phyloP scores from a whole-genome alignment of 2,797 vertebrate genomes.

The Otolemur crassicaudatus region DNA sequence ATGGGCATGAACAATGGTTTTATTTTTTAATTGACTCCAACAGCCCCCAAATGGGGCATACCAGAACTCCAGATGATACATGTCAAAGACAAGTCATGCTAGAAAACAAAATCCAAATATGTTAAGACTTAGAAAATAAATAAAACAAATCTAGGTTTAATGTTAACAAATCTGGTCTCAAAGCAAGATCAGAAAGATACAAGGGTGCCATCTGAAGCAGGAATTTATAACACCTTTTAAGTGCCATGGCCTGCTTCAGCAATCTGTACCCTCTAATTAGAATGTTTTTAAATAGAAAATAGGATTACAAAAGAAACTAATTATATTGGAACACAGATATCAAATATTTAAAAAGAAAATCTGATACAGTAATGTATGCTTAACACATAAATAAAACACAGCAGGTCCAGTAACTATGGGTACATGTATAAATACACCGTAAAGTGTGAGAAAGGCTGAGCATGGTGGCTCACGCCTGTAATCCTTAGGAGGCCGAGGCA shows the following conservation, averaged over 20 bases:
- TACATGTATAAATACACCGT: too few species aligned
- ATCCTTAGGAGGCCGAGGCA: too few species aligned
- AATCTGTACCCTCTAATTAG: background rate
- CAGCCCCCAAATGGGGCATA: background rate
- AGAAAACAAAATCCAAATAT: slow-evolving; percentile 51
- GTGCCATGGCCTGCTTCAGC: background rate
- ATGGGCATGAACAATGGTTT: background rate
- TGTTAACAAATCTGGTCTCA: background rate
- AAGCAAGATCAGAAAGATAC: background rate
- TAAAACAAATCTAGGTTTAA: background rate
- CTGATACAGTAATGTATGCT: background rate
- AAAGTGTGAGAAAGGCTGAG: too few species aligned
- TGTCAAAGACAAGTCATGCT: slow-evolving; percentile 16
- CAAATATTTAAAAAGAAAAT: slow-evolving; percentile 45
- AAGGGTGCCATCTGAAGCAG: background rate
- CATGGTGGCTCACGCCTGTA: too few species aligned
- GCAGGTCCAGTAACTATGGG: background rate
- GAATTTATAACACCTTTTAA: background rate
- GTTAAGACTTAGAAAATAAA: background rate
- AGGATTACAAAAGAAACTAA: slow-evolving; percentile 23
- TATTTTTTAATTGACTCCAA: slow-evolving; percentile 28
- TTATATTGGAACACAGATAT: background rate
- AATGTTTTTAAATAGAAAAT: slow-evolving; percentile 44
- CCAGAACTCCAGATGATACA: slow-evolving; percentile 10
- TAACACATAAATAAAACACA: background rate